A percentile compares a stretch with the other conserved stretches of the same genome.
Conservation (phyloP, 1,140 invertebrate genomes). For the Camponotus vicinus region DNA sequence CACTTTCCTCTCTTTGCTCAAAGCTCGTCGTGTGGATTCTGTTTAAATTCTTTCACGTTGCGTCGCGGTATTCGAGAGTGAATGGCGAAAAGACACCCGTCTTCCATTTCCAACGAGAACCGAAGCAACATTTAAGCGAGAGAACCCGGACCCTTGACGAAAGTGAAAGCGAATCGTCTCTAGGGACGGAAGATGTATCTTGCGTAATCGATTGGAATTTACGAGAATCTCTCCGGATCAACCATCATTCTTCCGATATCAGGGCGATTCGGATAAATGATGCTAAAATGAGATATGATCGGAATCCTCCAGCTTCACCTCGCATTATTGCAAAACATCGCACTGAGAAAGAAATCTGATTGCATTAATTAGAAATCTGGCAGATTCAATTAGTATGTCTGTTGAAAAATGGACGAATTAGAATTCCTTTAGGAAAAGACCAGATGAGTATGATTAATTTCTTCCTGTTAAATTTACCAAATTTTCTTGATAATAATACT, state of each 20-base stretch:
- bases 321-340: too few species aligned
- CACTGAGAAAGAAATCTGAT: too few species aligned
- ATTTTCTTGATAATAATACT: too few species aligned
- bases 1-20: slow-evolving; percentile 23
- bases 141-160: slow-evolving; percentile 13
- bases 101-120: background rate
- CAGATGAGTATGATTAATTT: too few species aligned
- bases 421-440: too few species aligned
- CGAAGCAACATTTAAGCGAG: background rate
- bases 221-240: background rate
- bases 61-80: background rate
- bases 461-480: too few species aligned
- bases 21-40: background rate
- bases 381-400: too few species aligned
- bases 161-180: slow-evolving; percentile 44
- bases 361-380: too few species aligned
- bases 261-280: background rate
- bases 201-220: slow-evolving; percentile 37
- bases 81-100: background rate
- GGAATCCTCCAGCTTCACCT: background rate
- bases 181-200: slow-evolving; percentile 2
- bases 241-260: background rate
- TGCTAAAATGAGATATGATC: background rate
- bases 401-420: too few species aligned
- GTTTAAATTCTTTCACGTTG: background rate